Percentiles rank a stretch among this genome's conserved stretches.
These are phyloP conservation scores for Endomychus coccineus DNA, from an alignment of 2,888 invertebrate species.

Conservation along the genomic window DNA sequence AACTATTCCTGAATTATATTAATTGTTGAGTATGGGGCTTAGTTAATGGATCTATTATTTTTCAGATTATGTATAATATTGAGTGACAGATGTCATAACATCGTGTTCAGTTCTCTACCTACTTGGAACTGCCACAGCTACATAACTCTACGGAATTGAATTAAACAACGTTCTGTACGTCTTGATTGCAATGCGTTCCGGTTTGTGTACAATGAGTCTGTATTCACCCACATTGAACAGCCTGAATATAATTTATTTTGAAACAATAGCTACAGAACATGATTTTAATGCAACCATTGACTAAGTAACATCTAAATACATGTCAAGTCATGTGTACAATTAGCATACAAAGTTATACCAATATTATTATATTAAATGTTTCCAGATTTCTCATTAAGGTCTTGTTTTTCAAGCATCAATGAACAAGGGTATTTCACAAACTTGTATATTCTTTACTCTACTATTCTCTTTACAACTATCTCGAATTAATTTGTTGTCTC, in stretches of 20 bases:
- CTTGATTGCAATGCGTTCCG: constrained; percentile 22
- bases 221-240: constrained; percentile 39
- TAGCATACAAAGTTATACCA: constrained; percentile 41
- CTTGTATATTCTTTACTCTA: no score
- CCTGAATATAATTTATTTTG: constrained; percentile 43
- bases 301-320: constrained; percentile 43
- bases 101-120: no score
- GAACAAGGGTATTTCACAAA: no score
- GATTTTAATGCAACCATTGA: constrained; percentile 42
- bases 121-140: no score
- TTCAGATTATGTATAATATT: no score
- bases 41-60: no score
- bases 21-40: no score
- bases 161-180: constrained; percentile 14
- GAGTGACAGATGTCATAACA: no score
- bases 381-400: constrained; percentile 13
- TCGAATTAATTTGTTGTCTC: no score
- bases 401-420: constrained; percentile 15
- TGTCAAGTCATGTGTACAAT: constrained; percentile 43
- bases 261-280: constrained; percentile 45
- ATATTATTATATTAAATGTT: constrained; percentile 20
- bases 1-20: no score
- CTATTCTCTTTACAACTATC: no score
- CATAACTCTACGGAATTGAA: no score
- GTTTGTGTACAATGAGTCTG: constrained; percentile 37